Base-by-base conservation (phyloP, 2,888 invertebrate species). In the Galeopsomyia nigrocyanea region DNA sequence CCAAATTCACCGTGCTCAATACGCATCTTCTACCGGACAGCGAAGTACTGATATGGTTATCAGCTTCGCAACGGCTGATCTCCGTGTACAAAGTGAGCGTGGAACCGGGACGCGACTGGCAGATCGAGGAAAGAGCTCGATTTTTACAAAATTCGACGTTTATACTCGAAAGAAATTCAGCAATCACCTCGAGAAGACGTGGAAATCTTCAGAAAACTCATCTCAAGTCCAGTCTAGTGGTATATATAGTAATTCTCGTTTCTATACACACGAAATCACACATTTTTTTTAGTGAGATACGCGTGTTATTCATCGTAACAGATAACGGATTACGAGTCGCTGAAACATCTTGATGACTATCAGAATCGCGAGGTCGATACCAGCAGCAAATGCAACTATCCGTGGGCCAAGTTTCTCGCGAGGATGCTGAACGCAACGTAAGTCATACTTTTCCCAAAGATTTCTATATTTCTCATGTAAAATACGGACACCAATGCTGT, bases 291-390 rank as follows among this genome's bases (percentile, higher is more conserved):
- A n/a, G n/a, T n/a, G n/a, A n/a, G n/a, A 19, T 13, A 31, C 49
- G 14, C n/a, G 17, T 39, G 50, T 26, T 26, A n/a, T 46, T n/a
- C 51, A 16, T 21, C 39, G 17, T 71, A 76, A 31, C 75, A 86
- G 80, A 75, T 87, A 47, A 84, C 85, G 1, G 78, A 87, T 77
- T 80, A 82, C 1, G 84, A 87, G 60, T 84, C 88, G 2, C 71
- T 86, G 21, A 81, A 87, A 75, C 88, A 88, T 79, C 76, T 88
- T 46, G 83, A 82, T 60, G 88, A 88, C 80, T 87, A 86, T 74
- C 79, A 84, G 62, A 76, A 84, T 53, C 82, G 81, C 50, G 79
- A 83, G 50, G 73, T 82, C 47, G 87, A 87, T 72, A 77, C 84
- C 0, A 74, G 83, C 50, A 81, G 84, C 3, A 87, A 87, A 76